These are phyloP conservation scores for Mixornis gularis DNA, from an alignment of 2,113 vertebrate species.

Conservation along the genomic window DNA sequence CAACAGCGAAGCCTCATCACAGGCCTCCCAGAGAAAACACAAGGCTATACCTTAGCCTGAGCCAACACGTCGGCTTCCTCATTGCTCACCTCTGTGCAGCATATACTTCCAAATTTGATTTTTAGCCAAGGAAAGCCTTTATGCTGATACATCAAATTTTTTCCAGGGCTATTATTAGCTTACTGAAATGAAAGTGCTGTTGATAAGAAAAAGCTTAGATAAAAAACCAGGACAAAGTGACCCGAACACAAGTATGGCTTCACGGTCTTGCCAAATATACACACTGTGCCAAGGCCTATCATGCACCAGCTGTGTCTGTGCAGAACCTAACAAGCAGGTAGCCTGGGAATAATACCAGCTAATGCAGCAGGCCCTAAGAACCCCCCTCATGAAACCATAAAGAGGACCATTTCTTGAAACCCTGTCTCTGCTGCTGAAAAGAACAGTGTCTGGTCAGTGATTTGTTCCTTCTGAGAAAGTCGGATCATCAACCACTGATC, in stretches of 20 bases:
- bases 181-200: slow-evolving; percentile 11
- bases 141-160: neutral
- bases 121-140: neutral
- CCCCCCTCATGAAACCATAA: neutral
- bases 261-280: neutral
- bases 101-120: neutral
- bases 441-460: neutral
- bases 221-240: slow-evolving; percentile 25
- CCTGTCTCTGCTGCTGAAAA: neutral
- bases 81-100: neutral
- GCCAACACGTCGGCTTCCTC: neutral
- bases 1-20: neutral
- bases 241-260: neutral
- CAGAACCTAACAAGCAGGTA: neutral
- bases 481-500: neutral
- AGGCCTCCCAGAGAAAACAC: accelerated
- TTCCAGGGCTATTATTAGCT: slow-evolving; percentile 19
- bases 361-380: neutral
- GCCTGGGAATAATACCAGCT: neutral
- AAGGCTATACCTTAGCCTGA: neutral
- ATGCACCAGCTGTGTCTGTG: accelerated
- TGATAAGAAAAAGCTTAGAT: slow-evolving; percentile 11
- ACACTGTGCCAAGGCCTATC: neutral
- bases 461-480: neutral
- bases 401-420: neutral